Conservation (phyloP, 1,140 invertebrate genomes). For the Augochlora pura region DNA sequence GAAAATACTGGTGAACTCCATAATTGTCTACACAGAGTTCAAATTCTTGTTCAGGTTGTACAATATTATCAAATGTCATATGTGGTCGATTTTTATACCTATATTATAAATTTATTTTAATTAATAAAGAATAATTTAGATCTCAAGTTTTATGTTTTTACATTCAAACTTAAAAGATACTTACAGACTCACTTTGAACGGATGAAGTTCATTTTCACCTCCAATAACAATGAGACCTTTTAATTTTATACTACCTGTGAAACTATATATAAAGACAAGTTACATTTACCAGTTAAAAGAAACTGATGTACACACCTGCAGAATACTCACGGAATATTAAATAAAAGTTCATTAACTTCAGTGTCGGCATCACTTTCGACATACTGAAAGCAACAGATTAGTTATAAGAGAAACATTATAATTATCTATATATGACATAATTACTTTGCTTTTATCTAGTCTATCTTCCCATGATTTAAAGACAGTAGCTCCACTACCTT, state of each 20-base stretch:
- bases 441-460: slow-evolving; percentile 87
- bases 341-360: slow-evolving; percentile 95
- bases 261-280: slow-evolving; percentile 80
- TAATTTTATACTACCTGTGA: slow-evolving; percentile 96
- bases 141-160: background rate
- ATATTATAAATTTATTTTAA: slow-evolving; percentile 18
- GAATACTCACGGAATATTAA: slow-evolving; percentile 92
- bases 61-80: slow-evolving; percentile 96
- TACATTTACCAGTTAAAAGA: background rate
- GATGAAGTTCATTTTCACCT: slow-evolving; percentile 91
- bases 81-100: slow-evolving; percentile 95
- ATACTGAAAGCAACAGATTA: slow-evolving; percentile 82
- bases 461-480: slow-evolving; percentile 97
- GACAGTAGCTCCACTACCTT: slow-evolving; percentile 92
- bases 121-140: background rate
- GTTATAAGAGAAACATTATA: slow-evolving; percentile 21
- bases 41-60: slow-evolving; percentile 93
- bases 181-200: slow-evolving; percentile 92
- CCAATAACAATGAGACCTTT: slow-evolving; percentile 96
- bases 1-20: slow-evolving; percentile 92
- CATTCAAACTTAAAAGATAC: slow-evolving; percentile 66
- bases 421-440: slow-evolving; percentile 8
- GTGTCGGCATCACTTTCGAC: slow-evolving; percentile 97
- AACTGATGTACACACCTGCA: background rate
- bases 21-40: slow-evolving; percentile 89